phyloP scores from a whole-genome alignment of 2,888 invertebrate species.

The Alcis repandata region DNA sequence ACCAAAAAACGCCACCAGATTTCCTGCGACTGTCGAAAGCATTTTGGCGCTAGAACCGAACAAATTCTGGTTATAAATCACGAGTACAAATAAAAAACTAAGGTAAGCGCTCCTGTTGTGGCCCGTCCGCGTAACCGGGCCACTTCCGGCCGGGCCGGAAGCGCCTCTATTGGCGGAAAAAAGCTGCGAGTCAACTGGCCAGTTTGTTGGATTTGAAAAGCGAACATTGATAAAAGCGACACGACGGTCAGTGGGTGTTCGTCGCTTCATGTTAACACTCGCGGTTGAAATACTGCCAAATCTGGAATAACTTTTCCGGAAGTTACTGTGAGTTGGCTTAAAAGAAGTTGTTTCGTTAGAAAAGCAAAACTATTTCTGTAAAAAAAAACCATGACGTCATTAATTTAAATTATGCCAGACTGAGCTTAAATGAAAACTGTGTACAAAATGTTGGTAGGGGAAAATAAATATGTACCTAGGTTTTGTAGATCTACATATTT shows the following conservation, averaged over 20 bases:
- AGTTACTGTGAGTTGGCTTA: neutral
- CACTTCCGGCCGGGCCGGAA: conserved; percentile 78
- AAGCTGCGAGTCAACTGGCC: conserved; percentile 77
- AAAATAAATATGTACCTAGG: too few species aligned
- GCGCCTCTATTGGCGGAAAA: conserved; percentile 81
- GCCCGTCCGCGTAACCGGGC: conserved; percentile 70
- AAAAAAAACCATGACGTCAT: too few species aligned
- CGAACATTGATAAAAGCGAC: conserved; percentile 72
- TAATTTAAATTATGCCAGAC: too few species aligned
- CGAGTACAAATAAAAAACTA: conserved; percentile 83
- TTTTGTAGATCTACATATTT: too few species aligned
- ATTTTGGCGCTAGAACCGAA: conserved; percentile 73
- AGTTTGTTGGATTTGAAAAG: conserved; percentile 76
- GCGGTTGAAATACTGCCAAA: conserved; percentile 48
- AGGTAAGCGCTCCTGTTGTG: conserved; percentile 86
- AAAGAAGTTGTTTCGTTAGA: neutral
- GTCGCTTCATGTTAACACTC: conserved; percentile 60
- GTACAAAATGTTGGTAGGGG: too few species aligned
- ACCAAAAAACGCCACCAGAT: conserved; percentile 63
- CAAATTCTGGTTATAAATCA: conserved; percentile 86
- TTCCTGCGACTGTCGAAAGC: conserved; percentile 74
- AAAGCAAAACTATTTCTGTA: neutral
- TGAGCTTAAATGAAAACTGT: too few species aligned
- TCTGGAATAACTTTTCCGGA: conserved; percentile 18
- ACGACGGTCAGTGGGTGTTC: conserved; percentile 55